phyloP scores from a whole-genome alignment of 2,797 vertebrate genomes.

The Pseudomugil tenellus region DNA sequence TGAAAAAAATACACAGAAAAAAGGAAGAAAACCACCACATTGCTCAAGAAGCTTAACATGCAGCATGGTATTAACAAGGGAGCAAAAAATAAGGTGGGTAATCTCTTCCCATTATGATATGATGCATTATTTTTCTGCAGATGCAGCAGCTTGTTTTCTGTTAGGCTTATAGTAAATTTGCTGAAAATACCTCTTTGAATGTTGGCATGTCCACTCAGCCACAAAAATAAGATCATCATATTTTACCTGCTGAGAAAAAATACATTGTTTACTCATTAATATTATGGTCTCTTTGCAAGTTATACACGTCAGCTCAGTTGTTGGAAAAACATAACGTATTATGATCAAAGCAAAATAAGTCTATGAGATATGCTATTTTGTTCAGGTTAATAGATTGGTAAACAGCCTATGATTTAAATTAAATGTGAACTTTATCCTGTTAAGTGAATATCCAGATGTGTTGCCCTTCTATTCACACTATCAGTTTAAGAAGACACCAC shows the following conservation, averaged over 20 bases:
- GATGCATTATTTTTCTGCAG: conserved; percentile 41
- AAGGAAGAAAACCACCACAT: not conserved
- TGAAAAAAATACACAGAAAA: not conserved
- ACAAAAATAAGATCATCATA: conserved; percentile 70
- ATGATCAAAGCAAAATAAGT: conserved; percentile 42
- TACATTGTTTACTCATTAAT: conserved; percentile 59
- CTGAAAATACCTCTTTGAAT: conserved; percentile 66
- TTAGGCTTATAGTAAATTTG: conserved; percentile 70
- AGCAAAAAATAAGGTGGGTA: conserved; percentile 62
- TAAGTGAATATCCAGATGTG: conserved; percentile 17
- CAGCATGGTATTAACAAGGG: conserved; percentile 22
- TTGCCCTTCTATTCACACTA: not conserved
- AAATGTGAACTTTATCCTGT: conserved; percentile 31
- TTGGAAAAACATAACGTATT: conserved; percentile 60
- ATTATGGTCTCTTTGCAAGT: conserved; percentile 48
- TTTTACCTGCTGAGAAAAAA: conserved; percentile 59
- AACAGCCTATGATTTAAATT: conserved; percentile 37
- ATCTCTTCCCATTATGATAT: conserved; percentile 52
- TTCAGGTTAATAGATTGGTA: conserved; percentile 44
- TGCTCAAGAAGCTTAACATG: not conserved
- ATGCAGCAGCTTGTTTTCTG: conserved; percentile 64
- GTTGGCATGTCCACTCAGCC: conserved; percentile 57
- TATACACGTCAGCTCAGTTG: conserved; percentile 67
- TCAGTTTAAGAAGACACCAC: not conserved
- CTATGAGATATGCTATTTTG: no score